Conservation (phyloP, 1,140 invertebrate genomes). For the Scylla paramamosain region DNA sequence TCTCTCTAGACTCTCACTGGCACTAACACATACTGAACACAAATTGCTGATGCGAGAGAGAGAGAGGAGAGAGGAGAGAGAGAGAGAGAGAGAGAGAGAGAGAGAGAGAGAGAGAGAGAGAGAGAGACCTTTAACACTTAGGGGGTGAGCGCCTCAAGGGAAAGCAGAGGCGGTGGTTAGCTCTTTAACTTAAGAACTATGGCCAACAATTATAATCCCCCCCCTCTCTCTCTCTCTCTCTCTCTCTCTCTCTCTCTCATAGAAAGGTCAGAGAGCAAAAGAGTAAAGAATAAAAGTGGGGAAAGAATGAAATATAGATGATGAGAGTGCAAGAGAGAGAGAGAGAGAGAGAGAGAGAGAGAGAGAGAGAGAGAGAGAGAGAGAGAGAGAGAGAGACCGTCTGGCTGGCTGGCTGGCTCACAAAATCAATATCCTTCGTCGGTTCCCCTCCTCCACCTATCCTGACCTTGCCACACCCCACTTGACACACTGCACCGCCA, state of each 20-base stretch:
- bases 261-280: too few relatives aligned
- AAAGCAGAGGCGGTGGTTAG: background rate
- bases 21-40: background rate
- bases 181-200: background rate
- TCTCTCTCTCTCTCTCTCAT: too few relatives aligned
- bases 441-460: background rate
- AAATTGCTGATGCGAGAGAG: background rate
- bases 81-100: background rate
- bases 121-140: background rate
- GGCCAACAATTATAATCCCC: too few relatives aligned
- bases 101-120: slow-evolving; percentile 17
- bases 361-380: background rate
- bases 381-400: background rate
- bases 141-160: background rate
- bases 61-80: background rate
- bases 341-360: slow-evolving; percentile 25
- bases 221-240: slow-evolving; percentile 33
- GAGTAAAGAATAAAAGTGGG: too few relatives aligned
- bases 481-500: background rate
- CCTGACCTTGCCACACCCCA: slow-evolving; percentile 16
- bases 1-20: background rate
- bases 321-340: slow-evolving; percentile 17
- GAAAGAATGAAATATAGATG: background rate
- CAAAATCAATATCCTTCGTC: background rate
- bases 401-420: background rate